Evolutionary conservation across 2,113 vertebrate species (phyloP).

Genomic region (Chaetura pelagica): DNA sequence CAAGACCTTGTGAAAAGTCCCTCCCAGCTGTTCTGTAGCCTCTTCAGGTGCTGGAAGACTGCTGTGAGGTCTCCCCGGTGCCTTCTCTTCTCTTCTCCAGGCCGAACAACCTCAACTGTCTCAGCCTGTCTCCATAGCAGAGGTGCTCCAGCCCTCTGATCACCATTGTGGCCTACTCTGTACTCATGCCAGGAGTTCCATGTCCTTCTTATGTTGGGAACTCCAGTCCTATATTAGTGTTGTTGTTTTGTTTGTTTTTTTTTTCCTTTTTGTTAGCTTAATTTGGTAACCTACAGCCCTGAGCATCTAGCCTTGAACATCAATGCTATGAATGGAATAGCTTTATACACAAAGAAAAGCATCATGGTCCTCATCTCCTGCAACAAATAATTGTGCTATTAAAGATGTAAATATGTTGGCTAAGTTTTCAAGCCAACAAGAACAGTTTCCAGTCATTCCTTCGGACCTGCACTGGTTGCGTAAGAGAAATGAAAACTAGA

Average conservation of each 20-base stretch:
- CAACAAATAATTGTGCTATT: background rate
- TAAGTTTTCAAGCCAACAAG: background rate
- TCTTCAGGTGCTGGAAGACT: too few relatives aligned
- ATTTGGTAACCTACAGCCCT: background rate
- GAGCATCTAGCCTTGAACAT: background rate
- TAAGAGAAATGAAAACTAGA: background rate
- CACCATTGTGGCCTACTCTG: too few relatives aligned
- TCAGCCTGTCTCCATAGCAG: too few relatives aligned
- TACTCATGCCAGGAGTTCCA: too few relatives aligned
- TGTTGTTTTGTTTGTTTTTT: background rate
- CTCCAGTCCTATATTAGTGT: background rate
- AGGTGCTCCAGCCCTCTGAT: too few relatives aligned
- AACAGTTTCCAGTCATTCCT: background rate
- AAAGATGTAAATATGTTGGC: background rate
- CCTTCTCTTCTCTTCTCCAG: too few relatives aligned
- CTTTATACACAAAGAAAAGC: background rate
- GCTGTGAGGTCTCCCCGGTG: too few relatives aligned
- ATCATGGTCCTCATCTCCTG: fast-evolving
- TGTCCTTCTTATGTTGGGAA: too few relatives aligned
- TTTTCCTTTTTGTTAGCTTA: background rate
- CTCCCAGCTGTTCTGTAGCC: too few relatives aligned
- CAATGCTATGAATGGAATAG: background rate
- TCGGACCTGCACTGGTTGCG: fast-evolving
- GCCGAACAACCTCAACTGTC: too few relatives aligned
- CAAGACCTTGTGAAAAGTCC: too few relatives aligned